phyloP scores from a whole-genome alignment of 2,113 vertebrate genomes.

The Tachysurus vachellii region DNA sequence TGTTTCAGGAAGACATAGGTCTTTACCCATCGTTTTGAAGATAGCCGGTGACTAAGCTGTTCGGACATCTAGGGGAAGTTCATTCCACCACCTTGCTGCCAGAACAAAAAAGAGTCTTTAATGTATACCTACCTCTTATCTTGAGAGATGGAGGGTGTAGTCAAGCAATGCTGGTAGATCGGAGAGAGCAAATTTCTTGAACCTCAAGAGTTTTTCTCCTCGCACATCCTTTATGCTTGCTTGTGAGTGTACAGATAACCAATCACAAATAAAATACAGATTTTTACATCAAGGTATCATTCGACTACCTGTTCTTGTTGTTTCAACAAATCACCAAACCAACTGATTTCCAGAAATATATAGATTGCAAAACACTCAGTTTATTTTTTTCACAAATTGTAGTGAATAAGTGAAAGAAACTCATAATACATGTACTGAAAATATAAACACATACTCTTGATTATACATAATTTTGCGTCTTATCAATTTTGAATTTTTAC shows the following conservation, averaged over 20 bases:
- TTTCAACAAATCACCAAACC: neutral
- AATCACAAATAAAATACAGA: neutral
- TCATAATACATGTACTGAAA: neutral
- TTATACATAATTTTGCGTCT: neutral
- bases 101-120: no score
- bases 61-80: no score
- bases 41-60: no score
- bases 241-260: neutral
- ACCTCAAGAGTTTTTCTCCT: neutral
- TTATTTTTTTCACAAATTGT: neutral
- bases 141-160: no score
- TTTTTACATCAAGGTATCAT: neutral
- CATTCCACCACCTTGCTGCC: no score
- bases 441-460: neutral
- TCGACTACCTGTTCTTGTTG: neutral
- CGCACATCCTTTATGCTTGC: no score
- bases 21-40: no score
- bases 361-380: neutral
- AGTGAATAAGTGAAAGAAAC: neutral
- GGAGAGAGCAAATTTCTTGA: neutral
- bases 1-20: no score
- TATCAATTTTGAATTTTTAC: neutral
- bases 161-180: no score
- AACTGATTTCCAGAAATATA: neutral
- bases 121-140: no score